Conservation (phyloP, 2,888 invertebrate genomes). For the Tortricodes alternella region DNA sequence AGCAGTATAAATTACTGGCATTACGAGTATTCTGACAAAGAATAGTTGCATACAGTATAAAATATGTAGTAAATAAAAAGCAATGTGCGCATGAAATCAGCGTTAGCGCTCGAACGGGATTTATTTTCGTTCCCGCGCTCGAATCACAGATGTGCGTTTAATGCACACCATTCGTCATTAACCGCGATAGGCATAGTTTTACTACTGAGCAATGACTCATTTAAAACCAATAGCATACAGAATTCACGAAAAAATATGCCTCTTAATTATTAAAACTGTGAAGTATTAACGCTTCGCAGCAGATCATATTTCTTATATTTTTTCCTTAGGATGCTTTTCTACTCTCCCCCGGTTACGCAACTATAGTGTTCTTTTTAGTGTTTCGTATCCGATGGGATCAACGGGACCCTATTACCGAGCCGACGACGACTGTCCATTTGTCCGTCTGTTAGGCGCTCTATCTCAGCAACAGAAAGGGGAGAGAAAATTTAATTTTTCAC, state of each 20-base stretch:
- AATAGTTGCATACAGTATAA: neutral
- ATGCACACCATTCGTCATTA: conserved; percentile 23
- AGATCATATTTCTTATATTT: neutral
- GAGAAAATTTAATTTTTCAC: too few relatives aligned
- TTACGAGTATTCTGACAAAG: too few relatives aligned
- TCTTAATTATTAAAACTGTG: neutral
- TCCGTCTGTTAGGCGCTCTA: too few relatives aligned
- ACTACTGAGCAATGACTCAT: conserved; percentile 4
- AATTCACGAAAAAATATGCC: neutral
- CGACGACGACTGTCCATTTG: too few relatives aligned
- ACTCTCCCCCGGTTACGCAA: conserved; percentile 23
- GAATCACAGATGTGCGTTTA: conserved; percentile 28
- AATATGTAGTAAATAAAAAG: conserved; percentile 16
- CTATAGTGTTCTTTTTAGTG: conserved; percentile 33
- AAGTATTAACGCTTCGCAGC: too few relatives aligned
- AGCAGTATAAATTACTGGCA: too few relatives aligned
- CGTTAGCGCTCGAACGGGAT: conserved; percentile 6
- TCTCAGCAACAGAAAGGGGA: too few relatives aligned
- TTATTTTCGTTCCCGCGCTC: conserved; percentile 29
- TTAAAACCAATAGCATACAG: neutral
- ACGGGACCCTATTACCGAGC: too few relatives aligned
- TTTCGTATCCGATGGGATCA: conserved; percentile 22
- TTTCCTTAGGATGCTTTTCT: conserved; percentile 8
- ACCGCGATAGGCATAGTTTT: conserved; percentile 2
- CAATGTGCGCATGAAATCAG: conserved; percentile 16